Percentiles rank a stretch among this genome's conserved stretches.
These are phyloP conservation scores for Brachylomia viminalis DNA, from an alignment of 2,888 invertebrate genomes.

Conservation along the genomic window DNA sequence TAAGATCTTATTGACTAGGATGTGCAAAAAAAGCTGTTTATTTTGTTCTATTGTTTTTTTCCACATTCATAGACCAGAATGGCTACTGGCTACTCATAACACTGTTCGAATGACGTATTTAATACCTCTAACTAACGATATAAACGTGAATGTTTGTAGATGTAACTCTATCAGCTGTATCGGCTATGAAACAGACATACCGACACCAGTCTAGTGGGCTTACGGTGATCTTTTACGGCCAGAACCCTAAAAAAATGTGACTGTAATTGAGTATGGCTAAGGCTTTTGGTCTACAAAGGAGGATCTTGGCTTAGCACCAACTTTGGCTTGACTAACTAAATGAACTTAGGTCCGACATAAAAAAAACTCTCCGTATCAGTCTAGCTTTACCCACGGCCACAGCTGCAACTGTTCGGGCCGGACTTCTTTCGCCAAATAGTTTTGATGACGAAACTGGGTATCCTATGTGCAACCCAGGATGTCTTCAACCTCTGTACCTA, in stretches of 20 bases:
- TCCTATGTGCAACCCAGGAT: slow-evolving; percentile 47
- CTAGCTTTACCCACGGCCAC: no score
- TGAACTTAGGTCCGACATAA: background rate
- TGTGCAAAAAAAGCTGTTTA: slow-evolving; percentile 8
- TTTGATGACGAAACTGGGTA: slow-evolving; percentile 25
- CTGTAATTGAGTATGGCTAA: background rate
- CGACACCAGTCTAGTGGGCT: background rate
- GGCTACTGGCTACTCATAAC: slow-evolving; percentile 9
- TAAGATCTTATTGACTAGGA: no score
- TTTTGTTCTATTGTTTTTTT: slow-evolving; percentile 39
- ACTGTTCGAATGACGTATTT: slow-evolving; percentile 35
- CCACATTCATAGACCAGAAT: slow-evolving; percentile 10
- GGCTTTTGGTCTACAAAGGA: background rate
- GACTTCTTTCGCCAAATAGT: background rate
- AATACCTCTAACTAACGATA: background rate
- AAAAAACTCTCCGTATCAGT: no score
- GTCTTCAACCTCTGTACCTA: slow-evolving; percentile 29
- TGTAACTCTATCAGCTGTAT: slow-evolving; percentile 14
- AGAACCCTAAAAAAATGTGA: background rate
- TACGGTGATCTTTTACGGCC: background rate
- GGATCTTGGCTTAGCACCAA: background rate
- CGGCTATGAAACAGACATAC: slow-evolving; percentile 10
- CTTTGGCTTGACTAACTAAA: background rate
- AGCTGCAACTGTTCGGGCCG: background rate
- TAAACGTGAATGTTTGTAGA: background rate